These are phyloP conservation scores for Solea solea DNA, from an alignment of 2,113 vertebrate species.

Conservation along the genomic window DNA sequence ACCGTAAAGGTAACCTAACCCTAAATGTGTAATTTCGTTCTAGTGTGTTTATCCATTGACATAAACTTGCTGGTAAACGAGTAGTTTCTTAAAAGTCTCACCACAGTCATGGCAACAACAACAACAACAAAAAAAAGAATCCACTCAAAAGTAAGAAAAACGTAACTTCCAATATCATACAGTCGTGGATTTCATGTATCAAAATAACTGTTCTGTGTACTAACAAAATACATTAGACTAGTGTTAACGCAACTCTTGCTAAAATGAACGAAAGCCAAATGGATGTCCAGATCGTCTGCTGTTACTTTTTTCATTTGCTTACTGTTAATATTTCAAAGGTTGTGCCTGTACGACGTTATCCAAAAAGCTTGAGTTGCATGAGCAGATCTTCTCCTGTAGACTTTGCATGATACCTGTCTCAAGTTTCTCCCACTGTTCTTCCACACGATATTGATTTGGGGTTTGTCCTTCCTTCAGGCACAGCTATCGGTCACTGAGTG, in stretches of 20 bases:
- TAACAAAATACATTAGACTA: slow-evolving; percentile 80
- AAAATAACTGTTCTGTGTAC: slow-evolving; percentile 80
- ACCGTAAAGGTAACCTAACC: slow-evolving; percentile 96
- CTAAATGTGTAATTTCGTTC: slow-evolving; percentile 95
- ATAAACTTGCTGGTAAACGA: slow-evolving; percentile 89
- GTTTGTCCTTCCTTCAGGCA: slow-evolving; percentile 77
- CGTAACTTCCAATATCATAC: slow-evolving; percentile 75
- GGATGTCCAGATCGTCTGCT: slow-evolving; percentile 78
- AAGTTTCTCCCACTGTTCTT: slow-evolving; percentile 58
- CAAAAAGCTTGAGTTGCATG: slow-evolving; percentile 83
- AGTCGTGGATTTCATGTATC: slow-evolving; percentile 78
- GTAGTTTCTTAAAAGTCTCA: slow-evolving; percentile 82
- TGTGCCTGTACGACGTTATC: slow-evolving; percentile 67
- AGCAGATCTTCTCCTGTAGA: slow-evolving; percentile 75
- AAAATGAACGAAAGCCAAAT: slow-evolving; percentile 79
- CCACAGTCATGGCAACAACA: slow-evolving; percentile 73
- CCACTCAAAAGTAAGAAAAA: slow-evolving; percentile 76
- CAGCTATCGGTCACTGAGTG: slow-evolving; percentile 53
- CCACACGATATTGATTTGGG: slow-evolving; percentile 69
- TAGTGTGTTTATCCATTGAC: slow-evolving; percentile 84
- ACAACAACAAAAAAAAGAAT: slow-evolving; percentile 53
- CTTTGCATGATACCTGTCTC: slow-evolving; percentile 78
- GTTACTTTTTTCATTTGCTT: slow-evolving; percentile 80
- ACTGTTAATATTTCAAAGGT: slow-evolving; percentile 70
- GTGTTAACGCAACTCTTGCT: slow-evolving; percentile 85